Conservation (phyloP, 2,888 invertebrate genomes). For the Muscina levida region DNA sequence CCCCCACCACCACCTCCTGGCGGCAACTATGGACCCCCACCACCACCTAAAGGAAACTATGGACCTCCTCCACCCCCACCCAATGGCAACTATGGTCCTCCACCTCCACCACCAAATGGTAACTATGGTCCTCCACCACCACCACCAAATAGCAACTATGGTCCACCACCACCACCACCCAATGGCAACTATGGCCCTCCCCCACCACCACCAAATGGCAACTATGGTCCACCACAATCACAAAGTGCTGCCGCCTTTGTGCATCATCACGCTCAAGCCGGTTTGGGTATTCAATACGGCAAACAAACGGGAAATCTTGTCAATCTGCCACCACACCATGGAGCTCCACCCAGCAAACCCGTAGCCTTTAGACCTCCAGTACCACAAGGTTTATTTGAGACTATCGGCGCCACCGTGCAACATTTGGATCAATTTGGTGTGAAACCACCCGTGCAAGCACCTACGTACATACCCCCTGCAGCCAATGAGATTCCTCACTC, state of each 20-base stretch:
- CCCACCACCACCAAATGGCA: constrained; percentile 50
- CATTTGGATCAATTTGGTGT: constrained; percentile 83
- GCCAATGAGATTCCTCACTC: constrained; percentile 80
- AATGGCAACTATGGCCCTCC: constrained; percentile 54
- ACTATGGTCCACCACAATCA: constrained; percentile 83
- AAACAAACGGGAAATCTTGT: constrained; percentile 73
- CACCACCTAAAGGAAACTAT: constrained; percentile 49
- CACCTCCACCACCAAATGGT: constrained; percentile 79
- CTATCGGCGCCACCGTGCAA: constrained; percentile 84
- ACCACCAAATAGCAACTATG: constrained; percentile 44
- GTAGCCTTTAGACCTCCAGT: constrained; percentile 88
- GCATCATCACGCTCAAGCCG: constrained; percentile 67
- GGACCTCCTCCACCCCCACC: constrained; percentile 53
- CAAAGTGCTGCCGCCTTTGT: constrained; percentile 68
- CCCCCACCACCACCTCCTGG: constrained; percentile 78
- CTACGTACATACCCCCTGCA: constrained; percentile 84
- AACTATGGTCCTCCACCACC: constrained; percentile 66
- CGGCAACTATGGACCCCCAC: constrained; percentile 72
- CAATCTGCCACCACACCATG: constrained; percentile 71
- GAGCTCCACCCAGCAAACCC: constrained; percentile 81
- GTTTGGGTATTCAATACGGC: constrained; percentile 75
- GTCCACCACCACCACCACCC: constrained; percentile 42
- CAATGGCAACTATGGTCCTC: constrained; percentile 39
- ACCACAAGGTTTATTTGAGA: constrained; percentile 85
- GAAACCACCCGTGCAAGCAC: constrained; percentile 81